Evolutionary conservation across 2,888 invertebrate genomes (phyloP).

Genomic region (Lordiphosa andalusiaca): DNA sequence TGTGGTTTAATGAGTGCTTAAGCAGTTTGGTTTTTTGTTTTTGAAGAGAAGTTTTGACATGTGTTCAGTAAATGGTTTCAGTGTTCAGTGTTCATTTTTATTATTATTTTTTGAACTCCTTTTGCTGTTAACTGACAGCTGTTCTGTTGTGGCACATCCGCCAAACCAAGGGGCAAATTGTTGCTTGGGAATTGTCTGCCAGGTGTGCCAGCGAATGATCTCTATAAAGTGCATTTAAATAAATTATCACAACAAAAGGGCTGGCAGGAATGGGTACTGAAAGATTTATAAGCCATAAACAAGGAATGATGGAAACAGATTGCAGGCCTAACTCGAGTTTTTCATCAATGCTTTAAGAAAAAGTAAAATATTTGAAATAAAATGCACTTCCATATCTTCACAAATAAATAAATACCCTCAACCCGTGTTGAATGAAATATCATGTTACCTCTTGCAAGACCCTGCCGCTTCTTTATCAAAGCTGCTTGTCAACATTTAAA

Average conservation of each 20-base stretch:
- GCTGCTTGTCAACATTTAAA: conserved; percentile 59
- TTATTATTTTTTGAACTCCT: conserved; percentile 15
- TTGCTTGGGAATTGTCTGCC: conserved; percentile 34
- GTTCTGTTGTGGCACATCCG: conserved; percentile 35
- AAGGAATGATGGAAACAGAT: conserved; percentile 3
- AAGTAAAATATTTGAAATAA: too few species aligned
- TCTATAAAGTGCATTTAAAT: conserved; percentile 62
- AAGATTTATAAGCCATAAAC: conserved; percentile 35
- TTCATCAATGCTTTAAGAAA: too few species aligned
- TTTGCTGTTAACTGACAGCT: conserved; percentile 26
- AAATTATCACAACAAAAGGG: conserved; percentile 56
- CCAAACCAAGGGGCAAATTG: conserved; percentile 30
- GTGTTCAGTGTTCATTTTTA: conserved; percentile 9
- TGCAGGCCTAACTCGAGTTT: neutral
- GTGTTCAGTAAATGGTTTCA: conserved; percentile 23
- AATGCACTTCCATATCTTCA: too few species aligned
- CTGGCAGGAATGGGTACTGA: conserved; percentile 20
- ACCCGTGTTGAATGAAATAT: too few species aligned
- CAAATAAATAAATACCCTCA: too few species aligned
- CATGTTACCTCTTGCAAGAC: too few species aligned
- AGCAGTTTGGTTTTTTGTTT: conserved; percentile 58
- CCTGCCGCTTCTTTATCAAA: conserved; percentile 47
- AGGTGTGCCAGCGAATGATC: conserved; percentile 48
- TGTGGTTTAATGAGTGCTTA: conserved; percentile 55
- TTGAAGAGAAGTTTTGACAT: conserved; percentile 52